phyloP scores from a whole-genome alignment of 2,113 vertebrate species.

The Ailuropoda melanoleuca region DNA sequence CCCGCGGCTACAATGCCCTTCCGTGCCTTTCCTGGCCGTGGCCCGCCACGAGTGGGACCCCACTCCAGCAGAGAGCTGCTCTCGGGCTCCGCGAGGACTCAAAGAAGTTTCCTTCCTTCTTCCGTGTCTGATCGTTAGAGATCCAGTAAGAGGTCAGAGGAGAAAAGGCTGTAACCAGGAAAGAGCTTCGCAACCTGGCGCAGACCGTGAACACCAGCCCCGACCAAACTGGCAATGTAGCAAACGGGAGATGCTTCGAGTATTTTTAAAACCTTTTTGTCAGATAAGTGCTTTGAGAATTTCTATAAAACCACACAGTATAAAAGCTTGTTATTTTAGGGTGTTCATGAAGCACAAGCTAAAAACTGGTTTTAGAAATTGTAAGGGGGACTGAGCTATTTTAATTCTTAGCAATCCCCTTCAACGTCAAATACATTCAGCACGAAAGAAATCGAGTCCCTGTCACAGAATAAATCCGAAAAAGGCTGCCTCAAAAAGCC shows the following conservation, averaged over 20 bases:
- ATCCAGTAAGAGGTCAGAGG: rapidly evolving
- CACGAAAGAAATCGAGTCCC: neutral
- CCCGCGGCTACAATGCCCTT: neutral
- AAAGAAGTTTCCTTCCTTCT: rapidly evolving
- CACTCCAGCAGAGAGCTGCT: too few species aligned
- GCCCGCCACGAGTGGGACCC: neutral
- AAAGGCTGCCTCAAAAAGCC: neutral
- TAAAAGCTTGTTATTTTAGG: neutral
- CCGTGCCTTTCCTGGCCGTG: rapidly evolving
- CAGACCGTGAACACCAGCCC: neutral
- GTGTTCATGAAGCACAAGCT: neutral
- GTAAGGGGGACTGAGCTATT: neutral
- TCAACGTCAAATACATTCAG: neutral
- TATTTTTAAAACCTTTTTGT: rapidly evolving
- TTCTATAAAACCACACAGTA: rapidly evolving
- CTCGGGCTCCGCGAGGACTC: neutral
- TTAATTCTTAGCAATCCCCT: neutral
- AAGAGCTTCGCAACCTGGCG: rapidly evolving
- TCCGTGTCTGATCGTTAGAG: rapidly evolving
- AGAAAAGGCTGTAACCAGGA: too few species aligned
- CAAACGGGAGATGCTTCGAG: rapidly evolving
- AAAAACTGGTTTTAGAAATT: neutral
- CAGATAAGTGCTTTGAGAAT: neutral
- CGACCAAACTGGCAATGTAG: rapidly evolving
- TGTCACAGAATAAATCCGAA: rapidly evolving